phyloP scores from a whole-genome alignment of 2,113 vertebrate species.

The Psittacara wagleri region DNA sequence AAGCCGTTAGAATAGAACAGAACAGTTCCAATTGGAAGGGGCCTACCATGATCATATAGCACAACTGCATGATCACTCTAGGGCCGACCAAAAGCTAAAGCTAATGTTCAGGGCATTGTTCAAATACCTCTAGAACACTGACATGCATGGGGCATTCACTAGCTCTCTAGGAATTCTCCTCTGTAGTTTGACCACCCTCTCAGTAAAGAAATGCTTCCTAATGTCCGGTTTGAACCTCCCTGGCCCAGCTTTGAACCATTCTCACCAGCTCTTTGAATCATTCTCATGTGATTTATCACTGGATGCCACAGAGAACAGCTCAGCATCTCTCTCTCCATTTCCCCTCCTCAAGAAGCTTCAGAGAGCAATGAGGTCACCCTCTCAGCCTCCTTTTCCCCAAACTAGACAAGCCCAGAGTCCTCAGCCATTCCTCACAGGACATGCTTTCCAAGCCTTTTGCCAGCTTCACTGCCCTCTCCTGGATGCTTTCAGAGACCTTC shows the following conservation, averaged over 20 bases:
- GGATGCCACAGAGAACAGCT: not conserved
- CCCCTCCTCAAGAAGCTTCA: not conserved
- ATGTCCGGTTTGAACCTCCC: not conserved
- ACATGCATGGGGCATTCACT: not conserved
- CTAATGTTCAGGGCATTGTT: not conserved
- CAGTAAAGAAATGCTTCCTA: not conserved
- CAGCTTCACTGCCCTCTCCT: not conserved
- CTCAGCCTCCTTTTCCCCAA: not conserved
- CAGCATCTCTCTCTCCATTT: not conserved
- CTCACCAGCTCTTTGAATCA: not conserved
- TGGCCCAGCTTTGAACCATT: not conserved
- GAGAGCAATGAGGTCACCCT: not conserved
- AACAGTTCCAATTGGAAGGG: not conserved
- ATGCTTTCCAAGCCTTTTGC: not conserved
- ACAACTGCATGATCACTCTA: not conserved
- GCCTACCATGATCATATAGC: not conserved
- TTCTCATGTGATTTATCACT: accelerated
- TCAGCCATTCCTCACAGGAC: not conserved
- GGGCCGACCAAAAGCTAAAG: not conserved
- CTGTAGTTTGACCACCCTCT: not conserved
- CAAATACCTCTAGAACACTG: not conserved
- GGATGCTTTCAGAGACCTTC: not conserved
- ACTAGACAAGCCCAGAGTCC: not conserved
- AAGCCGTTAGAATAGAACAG: not conserved
- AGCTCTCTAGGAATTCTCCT: not conserved